Conservation (phyloP, 2,113 vertebrate genomes). For the Corythornis cristatus region DNA sequence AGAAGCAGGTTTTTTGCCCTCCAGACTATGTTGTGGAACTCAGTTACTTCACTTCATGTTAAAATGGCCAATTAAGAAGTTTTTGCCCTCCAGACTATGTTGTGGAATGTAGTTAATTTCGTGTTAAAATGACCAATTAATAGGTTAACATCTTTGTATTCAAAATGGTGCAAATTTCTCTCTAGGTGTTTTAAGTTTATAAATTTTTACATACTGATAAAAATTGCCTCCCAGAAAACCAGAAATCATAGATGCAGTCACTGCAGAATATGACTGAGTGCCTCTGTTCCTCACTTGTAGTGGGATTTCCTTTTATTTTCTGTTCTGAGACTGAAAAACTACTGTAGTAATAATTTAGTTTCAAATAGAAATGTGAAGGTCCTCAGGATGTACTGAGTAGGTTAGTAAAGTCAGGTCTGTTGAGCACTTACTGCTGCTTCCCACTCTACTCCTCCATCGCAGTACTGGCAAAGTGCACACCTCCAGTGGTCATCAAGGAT, state of each 20-base stretch:
- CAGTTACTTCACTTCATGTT: background rate
- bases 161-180: background rate
- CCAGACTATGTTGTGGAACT: background rate
- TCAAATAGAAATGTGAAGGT: background rate
- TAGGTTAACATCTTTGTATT: background rate
- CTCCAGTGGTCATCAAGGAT: background rate
- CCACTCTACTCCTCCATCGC: background rate
- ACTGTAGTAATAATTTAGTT: background rate
- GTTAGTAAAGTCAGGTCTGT: background rate
- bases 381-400: background rate
- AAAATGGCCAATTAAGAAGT: background rate
- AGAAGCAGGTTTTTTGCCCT: background rate
- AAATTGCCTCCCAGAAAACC: background rate
- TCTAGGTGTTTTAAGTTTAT: background rate
- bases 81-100: background rate
- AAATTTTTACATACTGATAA: background rate
- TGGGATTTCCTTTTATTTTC: background rate
- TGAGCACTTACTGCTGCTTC: background rate
- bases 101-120: background rate
- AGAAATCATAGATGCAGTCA: background rate
- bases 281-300: background rate
- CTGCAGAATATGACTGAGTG: background rate
- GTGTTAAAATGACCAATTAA: background rate
- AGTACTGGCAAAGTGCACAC: background rate
- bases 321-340: background rate